These are phyloP conservation scores for Limenitis camilla DNA, from an alignment of 2,888 invertebrate genomes.

Conservation along the genomic window DNA sequence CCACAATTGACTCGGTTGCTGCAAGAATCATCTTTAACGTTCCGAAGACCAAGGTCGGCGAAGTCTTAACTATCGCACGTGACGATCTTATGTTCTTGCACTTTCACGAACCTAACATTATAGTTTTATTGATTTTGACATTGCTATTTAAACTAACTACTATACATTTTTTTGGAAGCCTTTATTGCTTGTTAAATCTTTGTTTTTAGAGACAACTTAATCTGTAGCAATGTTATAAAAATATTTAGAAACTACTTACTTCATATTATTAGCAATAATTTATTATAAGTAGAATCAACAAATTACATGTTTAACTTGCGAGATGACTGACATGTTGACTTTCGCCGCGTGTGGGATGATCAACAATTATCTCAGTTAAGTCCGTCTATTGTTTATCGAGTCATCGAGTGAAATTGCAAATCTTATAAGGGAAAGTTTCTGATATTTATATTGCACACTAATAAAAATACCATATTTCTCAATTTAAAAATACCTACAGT, in stretches of 20 bases:
- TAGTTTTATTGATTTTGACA: slow-evolving; percentile 22
- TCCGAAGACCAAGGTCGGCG: slow-evolving; percentile 47
- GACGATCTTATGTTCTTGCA: slow-evolving; percentile 36
- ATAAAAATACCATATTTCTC: background rate
- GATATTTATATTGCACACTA: no score
- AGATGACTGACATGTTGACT: slow-evolving; percentile 13
- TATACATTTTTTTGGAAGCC: no score
- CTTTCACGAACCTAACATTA: slow-evolving; percentile 40
- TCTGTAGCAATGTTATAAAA: no score
- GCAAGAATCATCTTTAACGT: slow-evolving; percentile 39
- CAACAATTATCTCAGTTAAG: slow-evolving; percentile 7
- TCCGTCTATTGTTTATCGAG: slow-evolving; percentile 12
- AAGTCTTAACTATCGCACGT: slow-evolving; percentile 52
- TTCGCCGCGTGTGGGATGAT: slow-evolving; percentile 18
- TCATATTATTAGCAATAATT: background rate
- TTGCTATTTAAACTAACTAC: no score
- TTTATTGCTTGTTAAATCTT: no score
- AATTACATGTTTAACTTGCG: background rate
- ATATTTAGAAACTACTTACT: no score
- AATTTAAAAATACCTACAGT: background rate
- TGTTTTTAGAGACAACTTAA: no score
- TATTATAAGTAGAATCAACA: background rate
- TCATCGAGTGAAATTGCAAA: slow-evolving; percentile 11
- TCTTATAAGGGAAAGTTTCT: slow-evolving; percentile 6
- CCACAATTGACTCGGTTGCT: slow-evolving; percentile 35